These are phyloP conservation scores for Ascidia mentula DNA, from an alignment of 23 tunicate species.

Conservation along the genomic window DNA sequence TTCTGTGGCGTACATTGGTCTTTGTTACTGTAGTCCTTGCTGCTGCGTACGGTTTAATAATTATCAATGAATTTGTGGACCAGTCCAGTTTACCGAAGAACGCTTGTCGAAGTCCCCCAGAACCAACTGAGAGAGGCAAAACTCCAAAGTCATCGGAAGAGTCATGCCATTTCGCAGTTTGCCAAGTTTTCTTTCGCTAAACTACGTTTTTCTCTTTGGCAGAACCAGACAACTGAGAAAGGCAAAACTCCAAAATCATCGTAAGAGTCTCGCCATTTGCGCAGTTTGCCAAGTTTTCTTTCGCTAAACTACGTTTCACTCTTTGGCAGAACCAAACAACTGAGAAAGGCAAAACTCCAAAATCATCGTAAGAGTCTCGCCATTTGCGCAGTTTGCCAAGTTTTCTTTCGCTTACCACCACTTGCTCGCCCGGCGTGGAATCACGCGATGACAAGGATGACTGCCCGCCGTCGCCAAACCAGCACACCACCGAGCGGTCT, in stretches of 20 bases:
- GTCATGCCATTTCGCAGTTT: neutral
- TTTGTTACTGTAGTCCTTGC: too few species aligned
- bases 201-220: too few species aligned
- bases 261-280: neutral
- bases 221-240: neutral
- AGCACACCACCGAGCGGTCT: neutral
- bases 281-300: neutral
- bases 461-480: neutral
- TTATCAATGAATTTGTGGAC: too few species aligned
- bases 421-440: neutral
- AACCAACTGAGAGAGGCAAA: neutral
- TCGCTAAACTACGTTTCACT: too few species aligned
- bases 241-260: neutral
- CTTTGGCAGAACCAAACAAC: neutral
- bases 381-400: neutral
- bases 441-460: neutral
- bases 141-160: neutral
- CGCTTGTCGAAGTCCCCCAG: neutral
- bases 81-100: slow-evolving; percentile 46
- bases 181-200: neutral
- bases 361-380: neutral
- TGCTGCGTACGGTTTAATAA: too few species aligned
- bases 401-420: neutral
- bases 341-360: neutral
- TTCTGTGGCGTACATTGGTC: too few species aligned